These are phyloP conservation scores for Embiotoca jacksoni DNA, from an alignment of 2,113 vertebrate species.

Conservation along the genomic window DNA sequence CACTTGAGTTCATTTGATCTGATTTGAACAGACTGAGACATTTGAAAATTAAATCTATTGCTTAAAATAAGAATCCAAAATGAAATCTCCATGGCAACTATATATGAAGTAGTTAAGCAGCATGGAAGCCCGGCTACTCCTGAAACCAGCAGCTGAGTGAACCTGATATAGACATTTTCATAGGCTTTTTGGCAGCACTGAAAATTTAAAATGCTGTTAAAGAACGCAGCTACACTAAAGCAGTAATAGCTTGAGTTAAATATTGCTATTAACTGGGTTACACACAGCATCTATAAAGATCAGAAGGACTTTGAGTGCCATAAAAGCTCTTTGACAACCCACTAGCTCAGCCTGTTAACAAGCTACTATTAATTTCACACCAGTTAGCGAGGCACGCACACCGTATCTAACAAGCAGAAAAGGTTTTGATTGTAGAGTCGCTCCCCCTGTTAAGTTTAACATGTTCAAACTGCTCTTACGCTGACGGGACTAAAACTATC, in stretches of 20 bases:
- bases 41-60: background rate
- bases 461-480: background rate
- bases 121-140: background rate
- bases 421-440: constrained; percentile 2
- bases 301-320: background rate
- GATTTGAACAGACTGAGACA: constrained; percentile 7
- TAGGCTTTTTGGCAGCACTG: constrained; percentile 8
- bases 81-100: background rate
- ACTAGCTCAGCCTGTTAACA: constrained; percentile 22
- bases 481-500: background rate
- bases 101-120: constrained; percentile 8
- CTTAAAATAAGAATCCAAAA: constrained; percentile 11
- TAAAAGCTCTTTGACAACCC: constrained; percentile 9
- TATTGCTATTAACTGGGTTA: constrained; percentile 9
- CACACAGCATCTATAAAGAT: constrained; percentile 23
- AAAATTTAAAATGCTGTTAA: constrained; percentile 16
- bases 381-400: background rate
- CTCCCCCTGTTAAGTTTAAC: constrained; percentile 27
- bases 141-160: constrained; percentile 26
- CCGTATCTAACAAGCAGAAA: constrained; percentile 14
- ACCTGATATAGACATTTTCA: background rate
- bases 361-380: constrained; percentile 44
- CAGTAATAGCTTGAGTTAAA: background rate
- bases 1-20: background rate
- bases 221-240: constrained; percentile 9